Base-by-base conservation (phyloP, 2,888 invertebrate species). In the Cheilosia impressa region DNA sequence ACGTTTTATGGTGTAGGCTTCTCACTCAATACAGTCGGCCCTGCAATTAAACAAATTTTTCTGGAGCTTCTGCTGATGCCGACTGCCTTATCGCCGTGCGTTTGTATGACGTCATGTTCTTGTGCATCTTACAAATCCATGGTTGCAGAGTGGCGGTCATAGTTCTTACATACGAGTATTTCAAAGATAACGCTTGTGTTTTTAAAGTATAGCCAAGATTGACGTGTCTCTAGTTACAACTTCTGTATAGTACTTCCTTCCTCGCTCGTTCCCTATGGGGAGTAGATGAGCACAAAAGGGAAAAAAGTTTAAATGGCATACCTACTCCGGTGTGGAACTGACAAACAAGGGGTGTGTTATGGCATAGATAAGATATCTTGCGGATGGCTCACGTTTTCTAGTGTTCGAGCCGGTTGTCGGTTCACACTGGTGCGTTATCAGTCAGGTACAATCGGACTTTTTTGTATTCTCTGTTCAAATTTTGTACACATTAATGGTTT, bases 381-480 rank as follows among this genome's bases (percentile, higher is more conserved):
- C 63, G 41, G 75, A 84, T 75, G 72, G 62, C 85, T 81, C 85
- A 85, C 85, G 85, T 85, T 81, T 79, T 76, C n/a, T n/a, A n/a
- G n/a, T n/a, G n/a, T n/a, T n/a, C 31, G 27, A 50, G 52, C 13
- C 47, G 75, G 9, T 80, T 75, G 80, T 65, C 58, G 73, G 73
- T 34, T 71, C 60, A 38, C 60, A 57, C 19, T 69, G 45, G 27
- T 52, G 47, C 52, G 62, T 79, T 85, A 85, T 85, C 85, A 60
- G 66, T 81, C 85, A 85, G 85, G 76, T 85, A 72, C 77, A 66
- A 85, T 85, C 85, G 58, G 41, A 60, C 66, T 73, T 83, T 31
- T 52, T 62, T 58, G 50, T 60, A 24, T 24, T 52, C 15, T 57
- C 53, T 38, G 4, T 43, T 41, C 31, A 65, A 60, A 43, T 66